phyloP scores from a whole-genome alignment of 92 coral and sea anemone species.

The Heliopora coerulea region DNA sequence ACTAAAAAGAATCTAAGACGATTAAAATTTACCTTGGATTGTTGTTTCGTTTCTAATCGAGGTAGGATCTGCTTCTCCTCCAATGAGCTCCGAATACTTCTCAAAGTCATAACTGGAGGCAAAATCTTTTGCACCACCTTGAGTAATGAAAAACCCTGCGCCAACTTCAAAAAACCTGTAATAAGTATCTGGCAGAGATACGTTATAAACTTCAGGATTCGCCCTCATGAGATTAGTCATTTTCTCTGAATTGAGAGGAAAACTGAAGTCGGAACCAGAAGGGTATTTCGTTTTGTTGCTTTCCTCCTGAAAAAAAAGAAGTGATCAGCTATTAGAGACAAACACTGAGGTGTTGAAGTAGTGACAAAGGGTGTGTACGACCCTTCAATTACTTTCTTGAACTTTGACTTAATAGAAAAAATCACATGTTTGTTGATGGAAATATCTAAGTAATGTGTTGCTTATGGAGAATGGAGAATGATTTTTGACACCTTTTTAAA shows the following conservation, averaged over 20 bases:
- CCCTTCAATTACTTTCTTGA: no score
- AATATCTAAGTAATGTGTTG: no score
- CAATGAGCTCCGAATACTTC: slow-evolving; percentile 56
- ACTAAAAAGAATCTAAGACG: no score
- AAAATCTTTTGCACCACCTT: slow-evolving; percentile 51
- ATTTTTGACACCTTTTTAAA: no score
- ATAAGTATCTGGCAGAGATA: slow-evolving; percentile 63
- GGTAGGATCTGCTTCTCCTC: slow-evolving; percentile 72
- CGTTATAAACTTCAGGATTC: slow-evolving; percentile 63
- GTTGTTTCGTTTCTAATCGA: background rate
- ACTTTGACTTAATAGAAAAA: no score
- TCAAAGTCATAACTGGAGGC: slow-evolving; percentile 45
- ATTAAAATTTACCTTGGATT: slow-evolving; percentile 23
- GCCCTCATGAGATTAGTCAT: slow-evolving; percentile 60
- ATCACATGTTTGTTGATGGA: no score
- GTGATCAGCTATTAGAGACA: no score
- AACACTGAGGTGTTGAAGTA: no score
- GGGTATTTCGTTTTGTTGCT: slow-evolving; percentile 49
- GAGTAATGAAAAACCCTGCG: slow-evolving; percentile 68
- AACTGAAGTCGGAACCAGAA: slow-evolving; percentile 67
- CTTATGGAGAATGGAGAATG: no score
- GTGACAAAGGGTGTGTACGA: no score
- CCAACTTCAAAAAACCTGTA: slow-evolving; percentile 90
- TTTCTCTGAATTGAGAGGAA: slow-evolving; percentile 70
- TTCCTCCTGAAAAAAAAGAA: slow-evolving; percentile 56